A percentile compares a stretch with the other conserved stretches of the same genome.
Evolutionary conservation across 2,113 vertebrate genomes (phyloP).

Genomic region (Corythornis madagascariensis): DNA sequence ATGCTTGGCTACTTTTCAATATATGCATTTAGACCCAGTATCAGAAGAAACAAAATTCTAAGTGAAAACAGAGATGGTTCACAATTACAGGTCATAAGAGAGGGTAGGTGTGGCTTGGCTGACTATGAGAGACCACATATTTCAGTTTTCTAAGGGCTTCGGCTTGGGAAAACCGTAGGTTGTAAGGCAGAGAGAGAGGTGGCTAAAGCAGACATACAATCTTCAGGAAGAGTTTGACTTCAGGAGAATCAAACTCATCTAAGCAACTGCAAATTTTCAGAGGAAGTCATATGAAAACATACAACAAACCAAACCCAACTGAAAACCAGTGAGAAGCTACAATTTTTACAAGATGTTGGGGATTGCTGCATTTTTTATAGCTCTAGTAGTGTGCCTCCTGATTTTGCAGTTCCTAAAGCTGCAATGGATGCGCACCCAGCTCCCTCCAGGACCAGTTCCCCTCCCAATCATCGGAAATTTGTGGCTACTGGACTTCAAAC

Average conservation of each 20-base stretch:
- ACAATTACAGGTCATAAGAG: neutral
- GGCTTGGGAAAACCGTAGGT: neutral
- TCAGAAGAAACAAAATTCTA: neutral
- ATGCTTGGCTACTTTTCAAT: neutral
- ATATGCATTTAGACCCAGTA: neutral
- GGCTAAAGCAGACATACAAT: neutral
- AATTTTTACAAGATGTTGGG: neutral
- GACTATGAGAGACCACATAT: neutral
- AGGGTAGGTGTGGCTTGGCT: slow-evolving; percentile 44
- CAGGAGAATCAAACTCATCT: neutral
- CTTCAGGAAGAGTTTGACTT: neutral
- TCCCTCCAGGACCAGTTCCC: slow-evolving; percentile 67
- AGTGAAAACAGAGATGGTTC: neutral
- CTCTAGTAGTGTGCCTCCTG: neutral
- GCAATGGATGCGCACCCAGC: slow-evolving; percentile 18
- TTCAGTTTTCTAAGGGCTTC: slow-evolving; percentile 1
- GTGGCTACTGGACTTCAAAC: slow-evolving; percentile 67
- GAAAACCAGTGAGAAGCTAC: neutral
- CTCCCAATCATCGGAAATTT: slow-evolving; percentile 68
- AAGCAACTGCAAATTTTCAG: neutral
- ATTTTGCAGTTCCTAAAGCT: slow-evolving; percentile 39
- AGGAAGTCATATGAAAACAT: neutral
- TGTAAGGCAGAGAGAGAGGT: neutral
- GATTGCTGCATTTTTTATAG: neutral
- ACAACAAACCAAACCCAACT: too few relatives aligned